phyloP scores from a whole-genome alignment of 1,140 invertebrate species.

The Lepidostoma basale region DNA sequence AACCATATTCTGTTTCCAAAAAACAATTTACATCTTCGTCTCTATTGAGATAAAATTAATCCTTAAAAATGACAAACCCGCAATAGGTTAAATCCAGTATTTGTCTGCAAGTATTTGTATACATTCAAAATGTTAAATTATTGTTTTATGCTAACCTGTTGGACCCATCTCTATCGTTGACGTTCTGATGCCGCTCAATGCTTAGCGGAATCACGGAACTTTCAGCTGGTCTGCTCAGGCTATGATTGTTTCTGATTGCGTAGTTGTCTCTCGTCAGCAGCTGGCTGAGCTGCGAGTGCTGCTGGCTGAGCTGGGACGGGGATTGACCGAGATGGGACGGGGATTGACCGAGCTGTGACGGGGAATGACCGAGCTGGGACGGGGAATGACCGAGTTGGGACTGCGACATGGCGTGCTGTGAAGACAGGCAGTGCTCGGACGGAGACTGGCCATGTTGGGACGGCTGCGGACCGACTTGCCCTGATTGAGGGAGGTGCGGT shows the following conservation, averaged over 20 bases:
- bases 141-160: constrained; percentile 15
- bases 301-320: constrained; percentile 14
- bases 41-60: too few relatives aligned
- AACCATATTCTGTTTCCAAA: too few relatives aligned
- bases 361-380: neutral
- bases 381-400: neutral
- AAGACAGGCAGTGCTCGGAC: too few relatives aligned
- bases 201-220: neutral
- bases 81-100: too few relatives aligned
- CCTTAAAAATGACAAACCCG: too few relatives aligned
- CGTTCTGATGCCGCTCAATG: neutral
- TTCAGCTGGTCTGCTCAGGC: neutral
- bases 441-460: neutral
- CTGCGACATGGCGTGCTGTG: too few relatives aligned
- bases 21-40: too few relatives aligned
- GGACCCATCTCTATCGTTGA: constrained; percentile 4
- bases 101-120: too few relatives aligned
- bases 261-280: neutral
- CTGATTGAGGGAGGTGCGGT: too few relatives aligned
- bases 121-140: too few relatives aligned
- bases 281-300: constrained; percentile 15
- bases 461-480: too few relatives aligned
- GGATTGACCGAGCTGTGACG: neutral
- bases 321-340: neutral
- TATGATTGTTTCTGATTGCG: neutral